Base-by-base conservation (phyloP, 2,797 vertebrate genomes). In the Melanotaenia trifasciata region DNA sequence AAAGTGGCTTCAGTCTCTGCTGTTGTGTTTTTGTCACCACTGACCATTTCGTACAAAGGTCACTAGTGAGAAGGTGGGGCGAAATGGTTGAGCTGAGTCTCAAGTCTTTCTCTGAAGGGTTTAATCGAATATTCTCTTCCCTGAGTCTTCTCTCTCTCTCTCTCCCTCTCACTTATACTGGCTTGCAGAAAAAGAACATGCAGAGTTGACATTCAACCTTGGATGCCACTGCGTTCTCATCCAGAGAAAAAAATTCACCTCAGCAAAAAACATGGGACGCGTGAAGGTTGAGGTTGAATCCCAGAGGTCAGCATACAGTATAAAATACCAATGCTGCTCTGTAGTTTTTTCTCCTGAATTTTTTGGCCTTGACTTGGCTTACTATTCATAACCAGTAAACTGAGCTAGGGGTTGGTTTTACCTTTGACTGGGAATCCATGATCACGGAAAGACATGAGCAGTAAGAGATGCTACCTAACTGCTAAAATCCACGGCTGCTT, bases 201-300 rank as follows among this genome's bases (percentile, higher is more conserved):
- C 62, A 64, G 62, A 13, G 58, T 54, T 86, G 90, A 91, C 84
- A 89, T 90, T 92, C 84, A 85, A 86, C 74, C 76, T 67, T 43
- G 33, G 62, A 78, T 78, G 66, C 67, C 57, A 64, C 73, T 65
- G 61, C 56, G 67, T 69, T 79, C 59, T 82, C 59, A 67, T 72
- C 18, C 60, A 77, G 24, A n/a, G 71, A 3, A 43, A 77, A 71
- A 63, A 72, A 28, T 38, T 72, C 64, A 66, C 32, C 65, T 67
- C 38, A 54, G 70, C 58, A 63, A 79, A 84, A 45, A 78, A 58
- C 68, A 64, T 14, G 57, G 32, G 54, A 30, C 64, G 64, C 33
- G 36, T 70, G 57, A 78, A 85, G 81, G 72, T 70, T 68, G 45
- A 36, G 53, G 58, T 65, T 70, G 57, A 79, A 68, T 74, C 53